Base-by-base conservation (phyloP, 1,140 invertebrate genomes). In the Drosophila funebris region DNA sequence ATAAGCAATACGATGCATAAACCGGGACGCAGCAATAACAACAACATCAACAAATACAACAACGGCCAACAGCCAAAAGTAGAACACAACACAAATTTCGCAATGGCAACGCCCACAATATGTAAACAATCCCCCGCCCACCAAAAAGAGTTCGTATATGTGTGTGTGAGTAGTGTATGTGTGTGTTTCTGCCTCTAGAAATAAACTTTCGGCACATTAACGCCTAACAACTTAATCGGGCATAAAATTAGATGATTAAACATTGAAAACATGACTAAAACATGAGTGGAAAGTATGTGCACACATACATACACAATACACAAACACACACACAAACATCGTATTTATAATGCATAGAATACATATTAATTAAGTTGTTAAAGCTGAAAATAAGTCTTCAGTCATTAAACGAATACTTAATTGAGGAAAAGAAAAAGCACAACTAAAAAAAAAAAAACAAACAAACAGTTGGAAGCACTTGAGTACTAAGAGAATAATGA, bases 211-310 rank as follows among this genome's bases (percentile, higher is more conserved):
- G 67, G 62, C 75, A 70, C 54, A 66, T 72, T 66, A 53, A 54
- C 68, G 58, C 75, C 69, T 82, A 64, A 75, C 72, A 44, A 56
- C 66, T 83, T 71, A 79, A 88, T 87, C 83, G 83, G 75, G 76
- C 71, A 87, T 82, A 75, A 82, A 88, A 73, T 78, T 76, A 88
- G 64, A 76, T 53, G 71, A 69, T 83, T 76, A 82, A 62, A 82
- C 70, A 78, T 67, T 67, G 50, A 60, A 76, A 69, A 69, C 43
- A 56, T 66, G 56, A 24, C 46, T 48, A 46, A 56, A 75, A 60
- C 60, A 50, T 56, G 39, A 70, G 57, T 70, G 73, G 24, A 64
- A 63, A 64, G 18, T 66, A 36, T 66, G 29, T 50, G n/a, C 22
- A 37, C 6, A 48, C 14, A 58, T 7, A 36, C 8, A 50, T 4